These are phyloP conservation scores for Zoanthus solanderi DNA, from an alignment of 92 coral and sea anemone species.

Conservation along the genomic window DNA sequence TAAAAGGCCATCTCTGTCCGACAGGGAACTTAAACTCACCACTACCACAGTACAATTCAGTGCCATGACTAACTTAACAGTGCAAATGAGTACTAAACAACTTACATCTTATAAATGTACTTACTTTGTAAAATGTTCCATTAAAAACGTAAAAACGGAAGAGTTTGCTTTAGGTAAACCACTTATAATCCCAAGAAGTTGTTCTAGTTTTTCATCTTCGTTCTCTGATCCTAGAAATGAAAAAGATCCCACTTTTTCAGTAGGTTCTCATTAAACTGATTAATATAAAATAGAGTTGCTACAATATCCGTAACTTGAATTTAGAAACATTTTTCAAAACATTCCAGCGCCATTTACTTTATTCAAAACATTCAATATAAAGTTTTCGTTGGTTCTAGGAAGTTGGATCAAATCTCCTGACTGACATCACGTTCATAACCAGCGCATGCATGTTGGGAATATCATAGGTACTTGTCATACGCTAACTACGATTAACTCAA, in stretches of 20 bases:
- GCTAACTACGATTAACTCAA: too few relatives aligned
- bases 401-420: too few relatives aligned
- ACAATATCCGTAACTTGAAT: background rate
- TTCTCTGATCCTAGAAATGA: conserved; percentile 17
- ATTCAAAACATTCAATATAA: too few relatives aligned
- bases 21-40: too few relatives aligned
- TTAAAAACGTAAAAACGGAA: conserved; percentile 68
- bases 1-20: too few relatives aligned
- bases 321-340: too few relatives aligned
- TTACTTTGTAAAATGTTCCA: conserved; percentile 82
- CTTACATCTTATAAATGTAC: conserved; percentile 12
- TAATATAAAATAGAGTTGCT: background rate
- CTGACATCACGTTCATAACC: too few relatives aligned
- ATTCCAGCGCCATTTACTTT: too few relatives aligned
- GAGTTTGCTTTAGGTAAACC: conserved; percentile 72
- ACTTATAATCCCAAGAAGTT: conserved; percentile 59
- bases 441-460: too few relatives aligned
- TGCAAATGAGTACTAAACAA: background rate
- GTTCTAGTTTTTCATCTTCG: conserved; percentile 38
- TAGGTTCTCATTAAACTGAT: background rate
- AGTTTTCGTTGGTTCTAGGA: too few relatives aligned
- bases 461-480: too few relatives aligned
- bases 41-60: too few relatives aligned
- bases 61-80: background rate
- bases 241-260: background rate